Evolutionary conservation across 1,140 invertebrate genomes (phyloP).

Genomic region (Chironomus striatipennis): DNA sequence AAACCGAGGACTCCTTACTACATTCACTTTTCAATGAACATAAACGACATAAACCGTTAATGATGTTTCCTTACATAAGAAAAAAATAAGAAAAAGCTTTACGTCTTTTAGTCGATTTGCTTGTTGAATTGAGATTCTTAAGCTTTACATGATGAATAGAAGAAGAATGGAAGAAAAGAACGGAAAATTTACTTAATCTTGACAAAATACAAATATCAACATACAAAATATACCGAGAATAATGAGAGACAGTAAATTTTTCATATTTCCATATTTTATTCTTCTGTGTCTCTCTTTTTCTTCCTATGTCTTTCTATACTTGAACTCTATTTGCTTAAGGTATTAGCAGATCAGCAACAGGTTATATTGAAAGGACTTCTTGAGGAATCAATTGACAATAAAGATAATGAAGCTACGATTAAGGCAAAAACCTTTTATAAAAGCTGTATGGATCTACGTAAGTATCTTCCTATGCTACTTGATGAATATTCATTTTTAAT

Average conservation of each 20-base stretch:
- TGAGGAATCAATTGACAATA: constrained; percentile 51
- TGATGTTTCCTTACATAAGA: not conserved
- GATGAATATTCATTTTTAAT: constrained; percentile 3
- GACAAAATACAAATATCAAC: not conserved
- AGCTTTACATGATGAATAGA: too few relatives aligned
- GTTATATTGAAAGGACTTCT: constrained; percentile 70
- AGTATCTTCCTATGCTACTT: constrained; percentile 41
- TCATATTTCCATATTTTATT: not conserved
- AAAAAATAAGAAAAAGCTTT: not conserved
- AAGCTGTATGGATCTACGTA: constrained; percentile 81
- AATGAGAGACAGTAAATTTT: not conserved
- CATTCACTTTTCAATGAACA: not conserved
- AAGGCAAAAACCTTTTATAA: constrained; percentile 80
- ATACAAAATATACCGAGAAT: not conserved
- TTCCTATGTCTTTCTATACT: not conserved
- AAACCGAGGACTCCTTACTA: too few relatives aligned
- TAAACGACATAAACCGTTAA: constrained; percentile 20
- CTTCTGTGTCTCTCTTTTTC: not conserved
- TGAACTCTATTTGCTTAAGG: constrained; percentile 33
- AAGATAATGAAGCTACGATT: constrained; percentile 62
- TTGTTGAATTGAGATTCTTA: too few relatives aligned
- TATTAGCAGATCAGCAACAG: constrained; percentile 77
- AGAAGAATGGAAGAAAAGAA: too few relatives aligned
- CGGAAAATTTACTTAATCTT: not conserved
- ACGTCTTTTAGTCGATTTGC: not conserved